Percentiles rank a stretch among this genome's conserved stretches.
Evolutionary conservation across 2,113 vertebrate genomes (phyloP).

Genomic region (Pristiophorus japonicus): DNA sequence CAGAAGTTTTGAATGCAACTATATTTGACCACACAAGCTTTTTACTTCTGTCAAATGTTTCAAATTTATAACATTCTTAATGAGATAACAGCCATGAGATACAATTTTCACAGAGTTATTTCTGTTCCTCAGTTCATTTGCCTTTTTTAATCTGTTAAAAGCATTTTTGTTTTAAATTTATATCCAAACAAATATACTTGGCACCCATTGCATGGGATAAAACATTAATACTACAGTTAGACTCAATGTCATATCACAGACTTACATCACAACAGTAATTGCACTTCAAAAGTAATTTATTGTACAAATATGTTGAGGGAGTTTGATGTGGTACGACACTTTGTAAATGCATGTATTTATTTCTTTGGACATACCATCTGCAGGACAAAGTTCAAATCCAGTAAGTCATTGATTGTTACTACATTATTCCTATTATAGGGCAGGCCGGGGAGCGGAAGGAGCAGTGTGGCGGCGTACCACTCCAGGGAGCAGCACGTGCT

Average conservation of each 20-base stretch:
- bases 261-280: neutral
- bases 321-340: neutral
- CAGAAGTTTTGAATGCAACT: neutral
- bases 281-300: neutral
- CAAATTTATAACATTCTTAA: neutral
- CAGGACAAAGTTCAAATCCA: neutral
- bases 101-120: neutral
- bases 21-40: neutral
- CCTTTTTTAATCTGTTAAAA: neutral
- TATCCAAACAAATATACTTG: neutral
- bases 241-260: neutral
- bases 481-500: too few relatives aligned
- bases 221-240: neutral
- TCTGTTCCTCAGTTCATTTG: neutral
- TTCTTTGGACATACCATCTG: neutral
- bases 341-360: neutral
- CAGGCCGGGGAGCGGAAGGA: too few relatives aligned
- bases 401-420: neutral
- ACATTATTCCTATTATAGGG: neutral
- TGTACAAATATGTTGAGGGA: neutral
- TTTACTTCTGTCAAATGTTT: neutral
- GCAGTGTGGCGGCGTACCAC: too few relatives aligned
- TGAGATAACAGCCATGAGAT: neutral
- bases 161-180: slow-evolving; percentile 28
- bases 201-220: neutral